phyloP scores from a whole-genome alignment of 2,113 vertebrate species.

The Anoplopoma fimbria region DNA sequence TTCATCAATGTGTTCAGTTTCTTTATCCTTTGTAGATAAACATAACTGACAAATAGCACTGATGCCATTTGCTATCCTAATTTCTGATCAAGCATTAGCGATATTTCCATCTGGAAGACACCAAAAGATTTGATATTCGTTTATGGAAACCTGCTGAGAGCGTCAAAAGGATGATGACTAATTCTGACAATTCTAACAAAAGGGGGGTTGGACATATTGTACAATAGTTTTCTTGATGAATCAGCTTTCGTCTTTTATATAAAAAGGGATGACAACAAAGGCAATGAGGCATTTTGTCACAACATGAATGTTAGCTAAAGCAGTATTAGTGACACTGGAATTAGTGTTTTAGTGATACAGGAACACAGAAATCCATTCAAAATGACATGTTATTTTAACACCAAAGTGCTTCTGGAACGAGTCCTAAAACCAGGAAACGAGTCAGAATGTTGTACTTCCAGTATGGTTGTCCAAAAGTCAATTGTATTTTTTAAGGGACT shows the following conservation, averaged over 20 bases:
- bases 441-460: too few species aligned
- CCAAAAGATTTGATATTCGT: conserved; percentile 36
- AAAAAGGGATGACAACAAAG: conserved; percentile 23
- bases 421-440: background rate
- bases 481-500: too few species aligned
- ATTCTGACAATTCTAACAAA: conserved; percentile 34
- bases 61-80: conserved; percentile 19
- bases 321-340: conserved; percentile 17
- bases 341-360: background rate
- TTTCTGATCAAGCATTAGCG: background rate
- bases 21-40: too few species aligned
- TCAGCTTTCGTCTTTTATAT: conserved; percentile 3
- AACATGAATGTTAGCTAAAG: conserved; percentile 36
- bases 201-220: conserved; percentile 1
- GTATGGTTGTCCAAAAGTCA: too few species aligned
- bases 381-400: background rate
- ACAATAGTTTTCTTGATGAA: conserved; percentile 10
- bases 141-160: conserved; percentile 48
- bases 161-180: conserved; percentile 57
- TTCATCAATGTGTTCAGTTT: too few species aligned
- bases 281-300: conserved; percentile 50
- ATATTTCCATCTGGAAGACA: conserved; percentile 45
- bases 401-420: background rate
- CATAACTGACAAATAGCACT: background rate
- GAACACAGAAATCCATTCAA: background rate